Conservation (phyloP, 2,797 vertebrate species). For the Xiphorhynchus erythropygius region DNA sequence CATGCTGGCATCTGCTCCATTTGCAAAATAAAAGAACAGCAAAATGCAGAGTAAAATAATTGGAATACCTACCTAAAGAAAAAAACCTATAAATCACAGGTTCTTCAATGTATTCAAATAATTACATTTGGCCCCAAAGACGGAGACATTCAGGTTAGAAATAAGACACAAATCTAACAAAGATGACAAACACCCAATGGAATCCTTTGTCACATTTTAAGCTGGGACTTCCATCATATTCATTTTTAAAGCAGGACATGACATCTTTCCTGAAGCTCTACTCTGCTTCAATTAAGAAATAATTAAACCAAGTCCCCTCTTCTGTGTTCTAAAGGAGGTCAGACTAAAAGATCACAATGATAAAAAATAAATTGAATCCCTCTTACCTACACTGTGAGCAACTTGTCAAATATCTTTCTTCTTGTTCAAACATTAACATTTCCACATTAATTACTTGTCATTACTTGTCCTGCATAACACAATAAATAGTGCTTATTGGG, state of each 20-base stretch:
- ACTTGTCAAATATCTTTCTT: not conserved
- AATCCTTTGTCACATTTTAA: not conserved
- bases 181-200: not conserved
- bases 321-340: not conserved
- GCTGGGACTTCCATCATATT: not conserved
- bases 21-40: conserved; percentile 11
- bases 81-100: not conserved
- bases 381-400: not conserved
- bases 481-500: not conserved
- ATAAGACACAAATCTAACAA: not conserved
- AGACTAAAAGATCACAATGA: not conserved
- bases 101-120: not conserved
- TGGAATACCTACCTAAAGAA: not conserved
- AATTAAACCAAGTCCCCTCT: not conserved
- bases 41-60: not conserved
- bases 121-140: not conserved
- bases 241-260: conserved; percentile 1
- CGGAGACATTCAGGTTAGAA: not conserved
- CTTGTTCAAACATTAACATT: not conserved
- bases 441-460: not conserved
- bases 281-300: conserved; percentile 15
- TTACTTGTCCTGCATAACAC: not conserved
- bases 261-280: not conserved
- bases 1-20: conserved; percentile 15
- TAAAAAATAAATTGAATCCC: not conserved